Evolutionary conservation across 2,797 vertebrate genomes (phyloP).

Genomic region (Varecia variegata): DNA sequence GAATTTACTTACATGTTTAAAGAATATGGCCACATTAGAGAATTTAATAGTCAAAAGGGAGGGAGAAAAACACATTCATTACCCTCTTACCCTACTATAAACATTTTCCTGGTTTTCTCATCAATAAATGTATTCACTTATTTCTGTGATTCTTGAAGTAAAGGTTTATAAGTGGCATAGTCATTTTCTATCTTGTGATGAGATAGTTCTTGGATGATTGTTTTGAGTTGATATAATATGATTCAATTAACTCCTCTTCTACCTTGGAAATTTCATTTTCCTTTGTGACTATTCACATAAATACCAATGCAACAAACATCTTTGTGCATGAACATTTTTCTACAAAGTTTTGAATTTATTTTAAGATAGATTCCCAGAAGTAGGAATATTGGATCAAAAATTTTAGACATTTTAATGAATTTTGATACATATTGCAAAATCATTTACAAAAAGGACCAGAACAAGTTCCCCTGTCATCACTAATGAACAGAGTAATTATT

Average conservation of each 20-base stretch:
- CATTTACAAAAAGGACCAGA: neutral
- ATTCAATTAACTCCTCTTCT: neutral
- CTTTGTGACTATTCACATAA: neutral
- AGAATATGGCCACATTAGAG: too few species aligned
- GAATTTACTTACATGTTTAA: neutral
- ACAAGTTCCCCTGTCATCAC: neutral
- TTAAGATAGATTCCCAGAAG: neutral
- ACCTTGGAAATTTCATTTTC: neutral
- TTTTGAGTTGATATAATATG: neutral
- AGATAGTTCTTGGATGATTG: neutral
- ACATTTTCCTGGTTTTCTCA: neutral
- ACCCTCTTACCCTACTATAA: neutral
- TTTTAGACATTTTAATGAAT: neutral
- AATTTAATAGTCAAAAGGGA: neutral
- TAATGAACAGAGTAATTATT: neutral
- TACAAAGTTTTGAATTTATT: neutral
- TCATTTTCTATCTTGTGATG: neutral
- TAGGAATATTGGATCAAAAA: neutral
- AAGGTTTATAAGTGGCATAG: neutral
- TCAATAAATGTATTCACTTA: neutral
- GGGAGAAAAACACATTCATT: neutral
- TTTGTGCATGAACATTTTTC: neutral
- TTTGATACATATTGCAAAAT: neutral
- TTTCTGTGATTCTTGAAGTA: neutral
- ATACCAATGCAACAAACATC: neutral